phyloP scores from a whole-genome alignment of 1,140 invertebrate genomes.

The Aphaenogaster floridana region DNA sequence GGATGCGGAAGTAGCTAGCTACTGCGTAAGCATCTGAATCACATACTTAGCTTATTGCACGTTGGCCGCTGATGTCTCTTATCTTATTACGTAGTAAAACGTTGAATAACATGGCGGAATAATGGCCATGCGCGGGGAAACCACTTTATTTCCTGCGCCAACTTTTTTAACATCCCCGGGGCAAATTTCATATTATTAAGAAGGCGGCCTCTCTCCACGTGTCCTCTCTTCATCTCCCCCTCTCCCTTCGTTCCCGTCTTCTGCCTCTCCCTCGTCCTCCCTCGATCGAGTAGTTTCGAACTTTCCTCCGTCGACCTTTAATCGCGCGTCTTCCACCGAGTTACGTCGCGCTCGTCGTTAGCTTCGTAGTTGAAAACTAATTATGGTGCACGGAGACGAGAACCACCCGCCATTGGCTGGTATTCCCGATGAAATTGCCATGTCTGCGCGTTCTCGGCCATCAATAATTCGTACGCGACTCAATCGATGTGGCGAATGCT shows the following conservation, averaged over 20 bases:
- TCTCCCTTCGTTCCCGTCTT: neutral
- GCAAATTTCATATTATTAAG: constrained; percentile 58
- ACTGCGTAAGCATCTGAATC: constrained; percentile 59
- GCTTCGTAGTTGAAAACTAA: constrained; percentile 65
- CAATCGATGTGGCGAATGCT: constrained; percentile 41
- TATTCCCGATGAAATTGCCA: constrained; percentile 59
- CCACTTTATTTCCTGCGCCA: constrained; percentile 53
- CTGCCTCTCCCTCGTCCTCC: neutral
- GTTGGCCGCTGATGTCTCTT: constrained; percentile 56
- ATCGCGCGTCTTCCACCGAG: constrained; percentile 50
- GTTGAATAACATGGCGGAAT: constrained; percentile 40
- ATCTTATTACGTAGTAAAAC: constrained; percentile 67
- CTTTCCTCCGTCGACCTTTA: constrained; percentile 58
- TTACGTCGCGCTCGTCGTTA: constrained; percentile 61
- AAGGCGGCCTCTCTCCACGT: constrained; percentile 31
- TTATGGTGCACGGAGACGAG: constrained; percentile 43
- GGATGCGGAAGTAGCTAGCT: constrained; percentile 60
- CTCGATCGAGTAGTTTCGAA: constrained; percentile 49
- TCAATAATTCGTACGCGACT: constrained; percentile 56
- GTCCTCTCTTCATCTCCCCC: neutral
- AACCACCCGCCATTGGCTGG: constrained; percentile 33
- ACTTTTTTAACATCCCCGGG: constrained; percentile 50
- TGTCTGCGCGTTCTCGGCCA: constrained; percentile 50
- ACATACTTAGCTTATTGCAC: constrained; percentile 61
- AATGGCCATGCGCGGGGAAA: constrained; percentile 45